A percentile compares a stretch with the other conserved stretches of the same genome.
Conservation (phyloP, 2,797 vertebrate species). For the Meriones psammophilus region DNA sequence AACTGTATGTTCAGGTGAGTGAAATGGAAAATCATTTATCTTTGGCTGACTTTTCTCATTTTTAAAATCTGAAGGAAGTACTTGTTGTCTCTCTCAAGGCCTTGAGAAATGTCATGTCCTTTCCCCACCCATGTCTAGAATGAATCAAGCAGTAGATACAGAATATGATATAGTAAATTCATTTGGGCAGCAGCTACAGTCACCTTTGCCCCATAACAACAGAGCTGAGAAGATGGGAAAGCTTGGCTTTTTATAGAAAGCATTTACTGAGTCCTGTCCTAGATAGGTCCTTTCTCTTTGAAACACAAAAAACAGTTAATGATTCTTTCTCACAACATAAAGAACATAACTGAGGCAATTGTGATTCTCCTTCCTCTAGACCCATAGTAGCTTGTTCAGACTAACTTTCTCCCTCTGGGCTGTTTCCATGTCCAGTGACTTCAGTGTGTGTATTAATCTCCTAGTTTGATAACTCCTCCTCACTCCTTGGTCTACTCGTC, state of each 20-base stretch:
- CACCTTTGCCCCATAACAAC: neutral
- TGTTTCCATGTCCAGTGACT: neutral
- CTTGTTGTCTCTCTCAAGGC: neutral
- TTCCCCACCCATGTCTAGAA: neutral
- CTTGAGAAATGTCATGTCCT: neutral
- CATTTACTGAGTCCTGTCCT: neutral
- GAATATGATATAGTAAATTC: neutral
- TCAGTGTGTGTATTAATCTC: neutral
- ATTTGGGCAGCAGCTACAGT: too few species aligned
- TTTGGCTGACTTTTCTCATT: neutral
- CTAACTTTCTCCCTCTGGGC: neutral
- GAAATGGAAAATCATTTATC: neutral
- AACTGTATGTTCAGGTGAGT: constrained; percentile 99
- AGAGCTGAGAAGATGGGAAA: neutral
- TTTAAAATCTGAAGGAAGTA: constrained; percentile 8
- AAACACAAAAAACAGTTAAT: constrained; percentile 7
- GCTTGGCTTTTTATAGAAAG: neutral
- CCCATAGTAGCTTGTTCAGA: neutral
- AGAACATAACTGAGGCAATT: neutral
- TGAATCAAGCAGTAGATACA: neutral
- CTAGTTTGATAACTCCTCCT: neutral
- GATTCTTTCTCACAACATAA: neutral
- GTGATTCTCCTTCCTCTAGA: neutral
- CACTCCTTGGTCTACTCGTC: neutral
- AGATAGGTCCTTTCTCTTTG: neutral